Evolutionary conservation across 2,113 vertebrate species (phyloP), one percentile per base, ranked within the genome.

Genomic region (Triplophysa tibetana): DNA sequence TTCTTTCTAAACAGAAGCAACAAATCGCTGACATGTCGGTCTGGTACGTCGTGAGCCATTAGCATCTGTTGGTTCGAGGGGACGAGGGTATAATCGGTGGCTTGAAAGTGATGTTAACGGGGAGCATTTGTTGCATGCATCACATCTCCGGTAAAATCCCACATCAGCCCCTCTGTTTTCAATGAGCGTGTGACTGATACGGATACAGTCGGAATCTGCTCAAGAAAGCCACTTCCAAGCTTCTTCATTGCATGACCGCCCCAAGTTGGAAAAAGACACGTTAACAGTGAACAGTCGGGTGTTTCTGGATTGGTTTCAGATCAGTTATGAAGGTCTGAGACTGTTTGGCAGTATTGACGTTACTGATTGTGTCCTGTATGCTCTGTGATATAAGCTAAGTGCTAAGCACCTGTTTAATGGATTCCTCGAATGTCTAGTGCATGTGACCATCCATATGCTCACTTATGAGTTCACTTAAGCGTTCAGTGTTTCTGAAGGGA

Each of bases 81-180:
- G 43, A 48, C 19, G 26, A 21, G 65, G 60, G 48, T 61, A 29
- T 79, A 60, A 79, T 78, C 78, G 69, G n/a, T 24, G 75, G 76
- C 70, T 78, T 70, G 80, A 75, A 81, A 58, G 69, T 26, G 58
- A 43, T 61, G 79, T 78, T 65, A 81, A 84, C 73, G 23, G 56
- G 12, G 61, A 80, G 79, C 79, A 63, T 74, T 68, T 77, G 67
- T 41, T 17, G 23, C 41, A 2, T 41, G 61, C 70, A 50, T 12
- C 48, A 4, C 67, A n/a, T 4, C 70, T 48, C 21, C 38, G 16
- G 38, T 61, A 65, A 50, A 74, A 56, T 13, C 43, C n/a, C 69
- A 45, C 26, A 45, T 21, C 70, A 48, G 50, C 4, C 69, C 73
- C 82, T 83, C 79, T 73, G 50, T 78, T 72, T 80, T 81, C 76